Evolutionary conservation across 2,113 vertebrate species (phyloP), one percentile per base, ranked within the genome.

Genomic region (Acinonyx jubatus): DNA sequence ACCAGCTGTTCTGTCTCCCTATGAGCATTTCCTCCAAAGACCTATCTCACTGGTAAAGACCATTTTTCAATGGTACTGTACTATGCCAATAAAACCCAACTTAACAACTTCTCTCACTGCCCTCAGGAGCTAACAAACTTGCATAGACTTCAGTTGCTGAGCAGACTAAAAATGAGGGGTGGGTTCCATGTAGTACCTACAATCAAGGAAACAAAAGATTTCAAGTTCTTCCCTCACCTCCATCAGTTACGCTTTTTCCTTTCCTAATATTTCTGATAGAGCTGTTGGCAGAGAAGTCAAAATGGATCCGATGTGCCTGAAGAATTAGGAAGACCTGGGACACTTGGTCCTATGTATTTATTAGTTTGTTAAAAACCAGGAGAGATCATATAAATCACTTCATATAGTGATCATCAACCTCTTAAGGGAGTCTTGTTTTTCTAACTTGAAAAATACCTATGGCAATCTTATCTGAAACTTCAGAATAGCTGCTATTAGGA

Each of bases 281-380:
- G 33, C 41, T 93, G 38, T 91, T 83, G 82, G 57, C 36, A 91
- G 78, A 91, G 91, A 97, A 86, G 95, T 63, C 3, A 87, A 94
- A 96, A 76, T 55, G 87, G 55, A 31, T 63, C 12, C 76, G 69
- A 52, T 21, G 55, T 79, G 16, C 3, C 15, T 57, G 83, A 57
- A n/a, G 57, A 36, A 68, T 52, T 31, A n/a, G 6, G 25, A 89
- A 90, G 27, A 41, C 38, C 38, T 21, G 80, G 38, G 29, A 86
- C 29, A 38, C 31, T 65, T 88, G 31, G 21, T 73, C 16, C 21
- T 78, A 4, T 33, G 38, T 36, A 61, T 74, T 94, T 89, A 89
- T 31, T 57, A 41, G 15, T 80, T 74, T 82, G 25, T 95, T 78
- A 38, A 84, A 45, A 89, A 65, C 7, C 19, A 83, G 23, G 29